phyloP scores from a whole-genome alignment of 1,140 invertebrate genomes.

The Bombus affinis region DNA sequence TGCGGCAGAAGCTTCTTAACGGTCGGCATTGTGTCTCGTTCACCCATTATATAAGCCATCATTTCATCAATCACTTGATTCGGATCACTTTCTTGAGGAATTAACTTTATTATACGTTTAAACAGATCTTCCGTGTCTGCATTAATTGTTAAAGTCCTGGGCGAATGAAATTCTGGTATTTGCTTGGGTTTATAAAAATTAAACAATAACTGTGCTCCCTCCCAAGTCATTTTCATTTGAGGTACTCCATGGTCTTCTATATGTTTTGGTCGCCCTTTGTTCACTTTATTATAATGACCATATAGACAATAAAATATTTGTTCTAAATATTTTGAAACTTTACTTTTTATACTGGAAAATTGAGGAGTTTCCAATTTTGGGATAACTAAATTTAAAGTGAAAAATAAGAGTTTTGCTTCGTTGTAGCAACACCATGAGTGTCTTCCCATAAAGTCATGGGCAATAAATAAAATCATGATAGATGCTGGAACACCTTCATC shows the following conservation, averaged over 20 bases:
- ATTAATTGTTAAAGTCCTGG: conserved; percentile 87
- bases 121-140: conserved; percentile 90
- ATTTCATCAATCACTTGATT: conserved; percentile 84
- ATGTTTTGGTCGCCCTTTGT: conserved; percentile 88
- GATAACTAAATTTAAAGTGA: conserved; percentile 89
- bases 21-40: conserved; percentile 82
- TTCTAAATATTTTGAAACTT: conserved; percentile 89
- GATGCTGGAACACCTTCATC: conserved; percentile 88
- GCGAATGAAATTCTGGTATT: conserved; percentile 93
- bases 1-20: conserved; percentile 81
- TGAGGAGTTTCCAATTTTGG: conserved; percentile 85
- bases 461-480: conserved; percentile 90
- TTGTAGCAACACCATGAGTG: conserved; percentile 90
- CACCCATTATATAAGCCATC: conserved; percentile 86
- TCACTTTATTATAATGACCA: conserved; percentile 87
- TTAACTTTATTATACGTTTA: conserved; percentile 87
- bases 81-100: conserved; percentile 88
- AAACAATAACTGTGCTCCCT: conserved; percentile 89
- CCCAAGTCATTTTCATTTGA: conserved; percentile 90
- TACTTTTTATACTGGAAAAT: conserved; percentile 81
- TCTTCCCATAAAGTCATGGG: conserved; percentile 92
- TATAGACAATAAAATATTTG: conserved; percentile 96
- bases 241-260: conserved; percentile 91
- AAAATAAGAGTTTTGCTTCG: conserved; percentile 90
- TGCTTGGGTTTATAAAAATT: conserved; percentile 91